Percentiles rank a stretch among this genome's conserved stretches.
Evolutionary conservation across 1,140 invertebrate genomes (phyloP).

Genomic region (Aphelinus certus): DNA sequence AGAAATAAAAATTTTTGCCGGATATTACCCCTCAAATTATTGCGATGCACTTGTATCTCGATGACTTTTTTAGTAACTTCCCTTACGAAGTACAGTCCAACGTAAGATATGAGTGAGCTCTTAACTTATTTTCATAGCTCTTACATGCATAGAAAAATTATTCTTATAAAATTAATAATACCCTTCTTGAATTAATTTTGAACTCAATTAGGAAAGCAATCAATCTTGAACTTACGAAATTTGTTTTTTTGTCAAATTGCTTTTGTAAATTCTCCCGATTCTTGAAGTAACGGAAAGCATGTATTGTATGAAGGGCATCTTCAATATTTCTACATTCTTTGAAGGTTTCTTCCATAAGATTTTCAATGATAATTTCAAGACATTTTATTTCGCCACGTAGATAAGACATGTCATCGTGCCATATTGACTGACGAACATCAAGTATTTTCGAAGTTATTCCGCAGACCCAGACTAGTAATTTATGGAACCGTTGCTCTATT

Average conservation of each 20-base stretch:
- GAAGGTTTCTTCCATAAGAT: slow-evolving; percentile 75
- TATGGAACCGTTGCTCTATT: slow-evolving; percentile 77
- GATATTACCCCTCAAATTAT: too few species aligned
- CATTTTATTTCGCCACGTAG: slow-evolving; percentile 74
- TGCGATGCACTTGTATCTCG: too few species aligned
- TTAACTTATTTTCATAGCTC: too few species aligned
- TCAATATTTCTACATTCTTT: slow-evolving; percentile 71
- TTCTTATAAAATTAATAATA: too few species aligned
- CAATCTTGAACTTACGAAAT: slow-evolving; percentile 54
- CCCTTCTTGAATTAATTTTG: too few species aligned
- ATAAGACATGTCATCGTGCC: slow-evolving; percentile 77
- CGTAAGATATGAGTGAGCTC: too few species aligned
- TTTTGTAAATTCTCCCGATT: slow-evolving; percentile 64
- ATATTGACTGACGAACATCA: slow-evolving; percentile 37
- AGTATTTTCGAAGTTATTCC: slow-evolving; percentile 36
- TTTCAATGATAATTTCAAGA: slow-evolving; percentile 77
- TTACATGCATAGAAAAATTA: too few species aligned
- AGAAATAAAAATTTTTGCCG: too few species aligned
- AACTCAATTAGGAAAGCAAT: not conserved
- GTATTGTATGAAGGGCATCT: slow-evolving; percentile 41
- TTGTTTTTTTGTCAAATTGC: slow-evolving; percentile 72
- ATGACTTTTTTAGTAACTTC: too few species aligned
- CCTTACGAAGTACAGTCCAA: too few species aligned
- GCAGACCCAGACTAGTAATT: slow-evolving; percentile 72
- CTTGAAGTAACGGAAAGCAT: slow-evolving; percentile 43